phyloP scores from a whole-genome alignment of 2,888 invertebrate species.

The Scelioninae gen. 1 region DNA sequence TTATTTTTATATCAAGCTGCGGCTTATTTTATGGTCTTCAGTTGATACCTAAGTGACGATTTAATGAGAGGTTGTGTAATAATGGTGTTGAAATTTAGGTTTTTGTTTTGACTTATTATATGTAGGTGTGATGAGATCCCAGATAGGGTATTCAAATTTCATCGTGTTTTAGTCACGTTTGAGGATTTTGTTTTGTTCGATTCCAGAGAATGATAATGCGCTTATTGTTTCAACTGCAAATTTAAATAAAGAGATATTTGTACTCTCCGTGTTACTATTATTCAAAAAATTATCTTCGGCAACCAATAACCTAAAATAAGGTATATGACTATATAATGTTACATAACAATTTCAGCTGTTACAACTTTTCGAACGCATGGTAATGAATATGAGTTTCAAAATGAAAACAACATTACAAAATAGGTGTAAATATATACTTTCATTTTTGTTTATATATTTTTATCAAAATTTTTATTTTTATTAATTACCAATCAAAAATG shows the following conservation, averaged over 20 bases:
- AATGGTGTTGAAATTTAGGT: slow-evolving; percentile 37
- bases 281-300: slow-evolving; percentile 21
- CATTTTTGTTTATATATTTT: too few relatives aligned
- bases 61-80: slow-evolving; percentile 35
- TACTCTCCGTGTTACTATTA: slow-evolving; percentile 6
- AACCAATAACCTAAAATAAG: not conserved
- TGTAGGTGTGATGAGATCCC: slow-evolving; percentile 35
- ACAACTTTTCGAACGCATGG: too few relatives aligned
- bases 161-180: slow-evolving; percentile 47
- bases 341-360: too few relatives aligned
- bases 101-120: slow-evolving; percentile 44
- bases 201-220: slow-evolving; percentile 21
- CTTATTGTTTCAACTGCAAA: slow-evolving; percentile 30
- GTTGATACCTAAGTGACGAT: slow-evolving; percentile 10
- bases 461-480: too few relatives aligned
- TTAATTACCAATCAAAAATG: too few relatives aligned
- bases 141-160: slow-evolving; percentile 52
- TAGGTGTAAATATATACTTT: too few relatives aligned
- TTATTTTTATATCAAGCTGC: slow-evolving; percentile 23
- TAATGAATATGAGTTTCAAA: too few relatives aligned
- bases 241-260: slow-evolving; percentile 22
- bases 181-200: slow-evolving; percentile 46
- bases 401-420: too few relatives aligned
- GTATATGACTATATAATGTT: too few relatives aligned
- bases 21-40: slow-evolving; percentile 27